phyloP scores from a whole-genome alignment of 2,797 vertebrate species.

The Eidolon dupreanum region DNA sequence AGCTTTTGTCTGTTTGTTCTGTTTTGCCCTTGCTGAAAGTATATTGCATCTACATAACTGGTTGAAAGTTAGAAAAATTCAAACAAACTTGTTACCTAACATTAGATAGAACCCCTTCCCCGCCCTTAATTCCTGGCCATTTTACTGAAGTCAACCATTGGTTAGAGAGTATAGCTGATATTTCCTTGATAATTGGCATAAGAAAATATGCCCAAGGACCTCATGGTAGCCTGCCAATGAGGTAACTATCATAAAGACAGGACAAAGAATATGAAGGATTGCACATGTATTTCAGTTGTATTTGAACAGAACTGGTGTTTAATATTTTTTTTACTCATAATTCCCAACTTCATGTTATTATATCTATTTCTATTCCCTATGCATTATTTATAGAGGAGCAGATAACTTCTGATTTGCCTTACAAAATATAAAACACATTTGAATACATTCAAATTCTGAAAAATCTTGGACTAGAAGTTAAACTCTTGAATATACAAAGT shows the following conservation, averaged over 20 bases:
- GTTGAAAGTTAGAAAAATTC: not conserved
- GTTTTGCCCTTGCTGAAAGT: not conserved
- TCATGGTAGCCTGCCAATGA: not conserved
- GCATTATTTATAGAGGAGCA: slow-evolving; percentile 32
- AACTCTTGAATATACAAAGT: not conserved
- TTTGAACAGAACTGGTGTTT: not conserved
- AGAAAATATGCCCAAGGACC: not conserved
- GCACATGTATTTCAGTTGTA: not conserved
- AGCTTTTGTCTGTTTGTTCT: not conserved
- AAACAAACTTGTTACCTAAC: not conserved
- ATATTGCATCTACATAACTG: not conserved
- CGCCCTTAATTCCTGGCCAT: not conserved
- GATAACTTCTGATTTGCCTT: slow-evolving; percentile 43
- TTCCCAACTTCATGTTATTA: not conserved
- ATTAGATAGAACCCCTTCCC: not conserved
- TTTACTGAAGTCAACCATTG: not conserved
- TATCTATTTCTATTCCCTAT: slow-evolving; percentile 2
- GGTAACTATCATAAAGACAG: not conserved
- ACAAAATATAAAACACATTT: slow-evolving; percentile 47
- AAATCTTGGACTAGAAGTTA: slow-evolving; percentile 32
- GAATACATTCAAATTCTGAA: slow-evolving; percentile 46
- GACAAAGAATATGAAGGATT: not conserved
- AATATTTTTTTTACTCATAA: slow-evolving; percentile 47
- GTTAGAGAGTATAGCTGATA: not conserved
- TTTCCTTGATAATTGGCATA: not conserved